Percentiles rank a stretch among this genome's conserved stretches.
Conservation (phyloP, 2,113 vertebrate genomes). For the Charina bottae region DNA sequence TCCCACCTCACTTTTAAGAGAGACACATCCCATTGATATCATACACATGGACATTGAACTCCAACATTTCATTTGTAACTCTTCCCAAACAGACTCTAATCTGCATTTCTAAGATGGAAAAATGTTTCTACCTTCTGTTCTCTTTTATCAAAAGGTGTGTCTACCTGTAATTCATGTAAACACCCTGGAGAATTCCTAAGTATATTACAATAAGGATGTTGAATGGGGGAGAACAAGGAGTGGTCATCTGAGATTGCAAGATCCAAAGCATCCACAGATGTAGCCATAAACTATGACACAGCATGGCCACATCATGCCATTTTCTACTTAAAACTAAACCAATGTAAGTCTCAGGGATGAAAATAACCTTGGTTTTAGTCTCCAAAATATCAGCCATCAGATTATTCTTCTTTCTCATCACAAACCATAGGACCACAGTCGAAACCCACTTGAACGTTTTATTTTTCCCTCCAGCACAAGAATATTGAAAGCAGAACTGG, state of each 20-base stretch:
- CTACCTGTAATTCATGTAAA: neutral
- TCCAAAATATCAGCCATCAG: conserved; percentile 9
- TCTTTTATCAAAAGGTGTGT: conserved; percentile 28
- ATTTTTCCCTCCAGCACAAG: conserved; percentile 4
- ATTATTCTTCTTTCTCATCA: neutral
- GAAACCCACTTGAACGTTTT: conserved; percentile 15
- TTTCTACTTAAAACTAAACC: neutral
- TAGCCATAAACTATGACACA: neutral
- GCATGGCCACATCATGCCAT: neutral
- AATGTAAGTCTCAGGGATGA: neutral
- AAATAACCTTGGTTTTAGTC: neutral
- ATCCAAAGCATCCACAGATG: neutral
- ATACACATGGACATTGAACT: conserved; percentile 38
- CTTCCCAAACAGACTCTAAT: conserved; percentile 43
- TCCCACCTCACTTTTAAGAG: neutral
- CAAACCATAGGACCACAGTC: neutral
- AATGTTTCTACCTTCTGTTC: conserved; percentile 20
- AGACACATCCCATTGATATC: conserved; percentile 27
- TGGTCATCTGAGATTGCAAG: neutral
- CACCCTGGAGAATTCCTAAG: neutral
- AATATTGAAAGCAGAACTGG: conserved; percentile 10
- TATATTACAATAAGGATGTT: neutral
- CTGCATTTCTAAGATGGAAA: conserved; percentile 29
- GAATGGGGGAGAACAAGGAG: neutral
- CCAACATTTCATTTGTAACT: conserved; percentile 6